Evolutionary conservation across 2,113 vertebrate genomes (phyloP), one percentile per base, ranked within the genome.

Genomic region (Chaetura pelagica): DNA sequence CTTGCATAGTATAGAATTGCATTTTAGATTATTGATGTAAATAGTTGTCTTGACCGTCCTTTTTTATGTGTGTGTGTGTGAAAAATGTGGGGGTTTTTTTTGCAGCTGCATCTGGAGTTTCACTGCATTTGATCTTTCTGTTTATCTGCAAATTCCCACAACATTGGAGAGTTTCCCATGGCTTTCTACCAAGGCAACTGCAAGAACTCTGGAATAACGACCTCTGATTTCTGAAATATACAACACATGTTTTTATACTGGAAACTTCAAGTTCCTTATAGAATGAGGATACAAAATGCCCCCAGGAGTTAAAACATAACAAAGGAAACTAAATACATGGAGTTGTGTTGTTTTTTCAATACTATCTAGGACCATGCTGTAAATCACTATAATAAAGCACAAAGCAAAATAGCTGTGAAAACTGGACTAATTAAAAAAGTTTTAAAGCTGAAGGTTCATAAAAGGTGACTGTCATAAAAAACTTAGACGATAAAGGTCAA

Each of bases 111-210:
- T 73, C 87, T 89, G 32, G 46, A 75, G 15, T 75, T 93, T 66
- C 29, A 62, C 42, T 84, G 55, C 10, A 35, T 91, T 84, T 66
- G 55, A 91, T 91, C 54, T 63, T 89, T 71, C 32, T 94, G 67
- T 92, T 94, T 81, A 74, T 91, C 81, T 90, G 32, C 61, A 87
- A 59, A 73, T 63, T 87, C 83, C n/a, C 49, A 58, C 38, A 77
- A 59, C 46, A 20, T 0, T 52, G 80, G 62, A 92, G 29, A 8
- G 0, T 35, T 84, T 93, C 73, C 83, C 85, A 55, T 62, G 72
- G 62, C 89, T 73, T 55, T n/a, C 66, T 64, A 83, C 78, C 93
- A 96, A 92, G 72, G 48, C 52, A 78, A 88, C 69, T 83, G 29
- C 35, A 58, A 87, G 51, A 91, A 66, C 40, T 32, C 61, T 72